Percentiles rank a stretch among this genome's conserved stretches.
Evolutionary conservation across 2,888 invertebrate species (phyloP).

Genomic region (Oxytorus armatus): DNA sequence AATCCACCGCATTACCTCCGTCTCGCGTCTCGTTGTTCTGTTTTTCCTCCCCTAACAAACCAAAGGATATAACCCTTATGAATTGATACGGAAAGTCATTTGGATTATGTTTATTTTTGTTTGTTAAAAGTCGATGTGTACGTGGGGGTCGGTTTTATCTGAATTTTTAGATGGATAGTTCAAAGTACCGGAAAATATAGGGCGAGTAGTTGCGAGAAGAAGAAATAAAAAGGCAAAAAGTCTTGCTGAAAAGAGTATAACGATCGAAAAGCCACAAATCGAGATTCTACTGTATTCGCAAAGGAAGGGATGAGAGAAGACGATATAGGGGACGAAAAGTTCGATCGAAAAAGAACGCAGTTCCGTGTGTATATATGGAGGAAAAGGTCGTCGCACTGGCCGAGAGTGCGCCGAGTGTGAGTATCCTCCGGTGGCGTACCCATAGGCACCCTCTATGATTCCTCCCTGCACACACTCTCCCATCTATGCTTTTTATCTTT

Average conservation of each 20-base stretch:
- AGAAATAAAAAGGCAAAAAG: background rate
- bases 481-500: slow-evolving; percentile 12
- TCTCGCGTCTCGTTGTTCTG: background rate
- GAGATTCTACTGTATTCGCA: background rate
- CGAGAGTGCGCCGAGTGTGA: slow-evolving; percentile 35
- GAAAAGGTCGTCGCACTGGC: slow-evolving; percentile 33
- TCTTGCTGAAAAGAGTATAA: background rate
- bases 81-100: background rate
- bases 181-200: background rate
- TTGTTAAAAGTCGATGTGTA: background rate
- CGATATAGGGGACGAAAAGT: slow-evolving; percentile 21
- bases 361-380: slow-evolving; percentile 13
- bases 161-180: background rate
- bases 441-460: slow-evolving; percentile 16
- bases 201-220: background rate
- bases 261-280: background rate
- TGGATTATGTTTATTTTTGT: background rate
- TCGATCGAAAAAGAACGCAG: slow-evolving; percentile 26
- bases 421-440: slow-evolving; percentile 19
- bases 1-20: background rate
- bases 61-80: background rate
- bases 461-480: slow-evolving; percentile 28
- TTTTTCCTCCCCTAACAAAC: background rate
- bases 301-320: slow-evolving; percentile 9
- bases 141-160: background rate